These are phyloP conservation scores for Zapornia atra DNA, from an alignment of 2,113 vertebrate species.

Conservation along the genomic window DNA sequence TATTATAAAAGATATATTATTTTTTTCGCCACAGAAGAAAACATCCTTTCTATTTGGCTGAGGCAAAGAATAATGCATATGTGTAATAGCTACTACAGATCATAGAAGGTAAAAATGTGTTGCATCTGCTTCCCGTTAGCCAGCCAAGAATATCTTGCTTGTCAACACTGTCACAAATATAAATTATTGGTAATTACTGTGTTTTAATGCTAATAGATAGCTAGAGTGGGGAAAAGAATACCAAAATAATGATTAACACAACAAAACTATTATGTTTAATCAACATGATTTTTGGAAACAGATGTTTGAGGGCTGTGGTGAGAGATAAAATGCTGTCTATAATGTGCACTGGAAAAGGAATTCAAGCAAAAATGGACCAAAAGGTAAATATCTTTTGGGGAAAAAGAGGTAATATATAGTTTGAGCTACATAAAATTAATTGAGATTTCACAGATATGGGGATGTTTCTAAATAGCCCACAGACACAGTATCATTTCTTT, in stretches of 20 bases:
- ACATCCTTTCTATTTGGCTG: not conserved
- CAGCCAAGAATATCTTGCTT: not conserved
- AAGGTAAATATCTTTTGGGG: not conserved
- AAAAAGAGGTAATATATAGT: fast-evolving
- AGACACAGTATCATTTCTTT: not conserved
- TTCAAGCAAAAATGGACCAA: not conserved
- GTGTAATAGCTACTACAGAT: not conserved
- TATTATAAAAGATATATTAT: not conserved
- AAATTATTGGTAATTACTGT: not conserved
- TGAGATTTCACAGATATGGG: not conserved
- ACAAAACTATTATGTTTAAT: not conserved
- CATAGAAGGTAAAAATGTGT: not conserved
- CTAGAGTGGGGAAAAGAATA: not conserved
- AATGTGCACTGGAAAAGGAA: not conserved
- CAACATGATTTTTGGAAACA: not conserved
- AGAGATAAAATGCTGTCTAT: not conserved
- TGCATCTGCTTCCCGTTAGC: not conserved
- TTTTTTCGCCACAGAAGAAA: not conserved
- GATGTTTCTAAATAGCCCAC: not conserved
- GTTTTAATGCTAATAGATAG: not conserved
- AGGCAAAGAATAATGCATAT: not conserved
- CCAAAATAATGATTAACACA: not conserved
- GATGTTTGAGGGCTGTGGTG: not conserved
- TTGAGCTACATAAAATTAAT: not conserved
- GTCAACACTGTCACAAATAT: not conserved